Evolutionary conservation across 2,888 invertebrate species (phyloP).

Genomic region (Phania funesta): DNA sequence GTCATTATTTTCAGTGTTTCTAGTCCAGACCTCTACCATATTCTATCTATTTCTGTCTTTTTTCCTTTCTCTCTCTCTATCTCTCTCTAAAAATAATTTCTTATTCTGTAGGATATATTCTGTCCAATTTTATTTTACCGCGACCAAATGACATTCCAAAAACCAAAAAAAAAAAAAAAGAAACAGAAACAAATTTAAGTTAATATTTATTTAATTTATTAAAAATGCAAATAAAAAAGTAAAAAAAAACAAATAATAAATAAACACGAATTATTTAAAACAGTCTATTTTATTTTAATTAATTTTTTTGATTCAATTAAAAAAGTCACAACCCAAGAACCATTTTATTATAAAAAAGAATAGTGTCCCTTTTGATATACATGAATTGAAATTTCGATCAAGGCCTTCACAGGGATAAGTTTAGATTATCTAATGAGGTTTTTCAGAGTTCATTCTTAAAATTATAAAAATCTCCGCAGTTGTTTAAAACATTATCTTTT

Average conservation of each 20-base stretch:
- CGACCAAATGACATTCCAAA: conserved; percentile 76
- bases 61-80: conserved; percentile 2
- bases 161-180: conserved; percentile 53
- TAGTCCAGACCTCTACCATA: conserved; percentile 47
- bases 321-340: background rate
- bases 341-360: background rate
- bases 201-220: conserved; percentile 79
- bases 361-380: too few relatives aligned
- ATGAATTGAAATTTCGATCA: too few relatives aligned
- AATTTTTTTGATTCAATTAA: background rate
- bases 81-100: conserved; percentile 54
- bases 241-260: conserved; percentile 64
- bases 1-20: conserved; percentile 54
- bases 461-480: too few relatives aligned
- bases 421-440: too few relatives aligned
- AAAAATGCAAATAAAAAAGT: conserved; percentile 72
- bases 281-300: background rate
- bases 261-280: conserved; percentile 61
- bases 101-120: conserved; percentile 40
- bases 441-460: too few relatives aligned
- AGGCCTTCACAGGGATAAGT: too few relatives aligned
- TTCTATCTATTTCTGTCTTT: conserved; percentile 1
- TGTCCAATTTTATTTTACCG: conserved; percentile 44
- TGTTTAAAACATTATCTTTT: too few relatives aligned
- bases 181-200: conserved; percentile 68